phyloP scores from a whole-genome alignment of 1,140 invertebrate species.

The Mya arenaria region DNA sequence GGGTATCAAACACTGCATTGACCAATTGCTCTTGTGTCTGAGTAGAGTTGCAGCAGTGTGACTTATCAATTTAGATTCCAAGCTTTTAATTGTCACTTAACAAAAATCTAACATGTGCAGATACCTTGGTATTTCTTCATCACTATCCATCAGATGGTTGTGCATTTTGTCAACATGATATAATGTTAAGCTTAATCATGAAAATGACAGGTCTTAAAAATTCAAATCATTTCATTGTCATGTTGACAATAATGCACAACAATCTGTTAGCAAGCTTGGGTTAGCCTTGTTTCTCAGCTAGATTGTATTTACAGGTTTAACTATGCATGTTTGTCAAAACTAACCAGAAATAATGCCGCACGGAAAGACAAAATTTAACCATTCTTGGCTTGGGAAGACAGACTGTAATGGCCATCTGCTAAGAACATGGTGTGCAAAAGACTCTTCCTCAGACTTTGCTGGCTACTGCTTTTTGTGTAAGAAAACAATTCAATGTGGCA shows the following conservation, averaged over 20 bases:
- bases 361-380: background rate
- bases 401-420: constrained; percentile 8
- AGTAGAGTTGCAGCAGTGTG: too few relatives aligned
- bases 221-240: too few relatives aligned
- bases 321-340: background rate
- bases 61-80: too few relatives aligned
- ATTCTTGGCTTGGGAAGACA: background rate
- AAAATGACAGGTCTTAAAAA: too few relatives aligned
- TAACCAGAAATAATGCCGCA: background rate
- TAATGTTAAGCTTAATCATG: too few relatives aligned
- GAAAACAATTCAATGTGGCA: background rate
- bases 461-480: constrained; percentile 12
- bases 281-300: background rate
- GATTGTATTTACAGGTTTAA: background rate
- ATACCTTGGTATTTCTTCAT: too few relatives aligned
- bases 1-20: too few relatives aligned
- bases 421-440: constrained; percentile 3
- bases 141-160: too few relatives aligned
- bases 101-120: too few relatives aligned
- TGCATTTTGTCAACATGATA: too few relatives aligned
- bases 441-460: constrained; percentile 14
- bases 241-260: background rate
- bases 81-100: too few relatives aligned
- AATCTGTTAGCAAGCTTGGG: background rate
- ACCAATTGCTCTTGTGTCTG: too few relatives aligned